Base-by-base conservation (phyloP, 2,888 invertebrate species). In the Orthonychiurus folsomi region DNA sequence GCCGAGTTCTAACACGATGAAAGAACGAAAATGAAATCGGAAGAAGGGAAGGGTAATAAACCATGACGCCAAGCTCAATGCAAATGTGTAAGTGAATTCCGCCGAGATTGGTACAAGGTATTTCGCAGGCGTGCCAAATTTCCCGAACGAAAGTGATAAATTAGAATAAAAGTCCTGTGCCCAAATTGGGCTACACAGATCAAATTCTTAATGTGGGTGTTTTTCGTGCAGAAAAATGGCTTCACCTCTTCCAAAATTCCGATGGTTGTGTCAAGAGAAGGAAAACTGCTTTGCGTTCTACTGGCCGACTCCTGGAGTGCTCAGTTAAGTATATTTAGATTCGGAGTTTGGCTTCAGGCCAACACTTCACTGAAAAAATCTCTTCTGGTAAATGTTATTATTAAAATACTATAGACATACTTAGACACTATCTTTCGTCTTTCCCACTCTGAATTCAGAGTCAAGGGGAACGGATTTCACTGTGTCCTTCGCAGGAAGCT, bases 131-230 rank as follows among this genome's bases (percentile, higher is more conserved):
- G n/a, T n/a, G n/a, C 37, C 37, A 37, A 37, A 15, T 37, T 37
- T 37, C n/a, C 15, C 15, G 37, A 37, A 37, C 9, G 37, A 37
- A 37, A 37, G 37, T 37, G 24, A 66, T 63, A 66, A 66, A 66
- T 66, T 63, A 61, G 61, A 59, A 62, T 61, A 63, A n/a, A 56
- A 61, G 37, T 47, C 64, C 55, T 37, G 54, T 66, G 66, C 64
- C 66, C 66, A 66, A 66, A 66, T 66, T 66, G 66, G 66, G 66
- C 52, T 63, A 61, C 63, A 59, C 64, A 65, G 66, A 64, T 66
- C 64, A 65, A 63, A 64, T 64, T 64, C 56, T 5, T 52, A 21
- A 52, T 21, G 52, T 52, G 52, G 52, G 52, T 23, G 52, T 23
- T 20, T 52, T 58, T 54, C 53, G 26, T 12, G 25, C 23, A 55